phyloP scores from a whole-genome alignment of 2,888 invertebrate genomes.

The Lasioglossum malachurum region DNA sequence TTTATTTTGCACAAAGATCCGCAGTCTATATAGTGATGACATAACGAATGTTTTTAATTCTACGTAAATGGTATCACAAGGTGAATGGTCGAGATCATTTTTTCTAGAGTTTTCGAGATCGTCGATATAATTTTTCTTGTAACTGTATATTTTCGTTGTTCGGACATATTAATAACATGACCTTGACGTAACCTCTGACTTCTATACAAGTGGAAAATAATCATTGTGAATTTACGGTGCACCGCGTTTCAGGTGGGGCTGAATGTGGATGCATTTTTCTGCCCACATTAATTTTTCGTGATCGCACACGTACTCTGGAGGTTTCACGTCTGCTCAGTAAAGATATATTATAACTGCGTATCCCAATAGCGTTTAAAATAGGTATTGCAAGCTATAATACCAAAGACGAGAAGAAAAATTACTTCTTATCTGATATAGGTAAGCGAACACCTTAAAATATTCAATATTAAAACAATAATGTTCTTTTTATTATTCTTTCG shows the following conservation, averaged over 20 bases:
- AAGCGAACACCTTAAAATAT: neutral
- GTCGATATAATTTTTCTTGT: too few species aligned
- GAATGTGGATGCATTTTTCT: neutral
- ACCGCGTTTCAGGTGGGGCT: neutral
- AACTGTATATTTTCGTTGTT: too few species aligned
- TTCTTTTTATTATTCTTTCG: neutral
- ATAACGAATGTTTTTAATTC: too few species aligned
- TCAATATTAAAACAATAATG: neutral
- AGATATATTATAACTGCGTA: neutral
- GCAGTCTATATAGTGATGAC: too few species aligned
- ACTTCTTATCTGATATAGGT: neutral
- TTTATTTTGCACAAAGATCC: too few species aligned
- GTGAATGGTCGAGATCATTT: too few species aligned
- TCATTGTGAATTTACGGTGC: neutral
- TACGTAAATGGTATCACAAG: too few species aligned
- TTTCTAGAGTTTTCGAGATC: too few species aligned
- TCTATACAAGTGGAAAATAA: too few species aligned
- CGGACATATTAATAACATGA: too few species aligned
- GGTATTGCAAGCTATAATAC: neutral
- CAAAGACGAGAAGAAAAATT: neutral
- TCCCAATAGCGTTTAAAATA: neutral
- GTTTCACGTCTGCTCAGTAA: neutral
- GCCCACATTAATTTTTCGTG: neutral
- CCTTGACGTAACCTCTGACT: too few species aligned
- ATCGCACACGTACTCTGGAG: neutral